Evolutionary conservation across 2,797 vertebrate species (phyloP).

Genomic region (Danio jaintianensis): DNA sequence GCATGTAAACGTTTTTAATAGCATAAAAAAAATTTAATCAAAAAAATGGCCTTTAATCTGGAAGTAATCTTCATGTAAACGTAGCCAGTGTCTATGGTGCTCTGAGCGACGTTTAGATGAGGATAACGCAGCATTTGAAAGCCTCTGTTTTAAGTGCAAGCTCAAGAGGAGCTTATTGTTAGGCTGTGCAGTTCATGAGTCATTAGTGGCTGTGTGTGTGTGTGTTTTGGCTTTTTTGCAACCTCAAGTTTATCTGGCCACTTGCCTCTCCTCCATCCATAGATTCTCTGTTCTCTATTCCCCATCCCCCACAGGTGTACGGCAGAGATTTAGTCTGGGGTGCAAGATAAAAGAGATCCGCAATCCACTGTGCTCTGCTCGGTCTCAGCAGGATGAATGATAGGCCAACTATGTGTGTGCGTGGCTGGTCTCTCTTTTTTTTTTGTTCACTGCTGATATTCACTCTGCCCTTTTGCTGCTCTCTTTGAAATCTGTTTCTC

Average conservation of each 20-base stretch:
- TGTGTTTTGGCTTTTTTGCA: slow-evolving; percentile 14
- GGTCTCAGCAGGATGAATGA: slow-evolving; percentile 37
- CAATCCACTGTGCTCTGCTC: slow-evolving; percentile 15
- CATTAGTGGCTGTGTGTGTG: slow-evolving; percentile 5
- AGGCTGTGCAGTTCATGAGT: slow-evolving; percentile 12
- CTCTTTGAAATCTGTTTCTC: slow-evolving; percentile 39
- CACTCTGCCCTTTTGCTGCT: slow-evolving; percentile 36
- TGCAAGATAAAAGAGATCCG: slow-evolving; percentile 51
- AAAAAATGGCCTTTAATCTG: slow-evolving; percentile 1
- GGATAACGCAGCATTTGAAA: slow-evolving; percentile 38
- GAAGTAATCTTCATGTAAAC: not conserved
- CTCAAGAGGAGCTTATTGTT: slow-evolving; percentile 34
- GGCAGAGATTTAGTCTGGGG: slow-evolving; percentile 44
- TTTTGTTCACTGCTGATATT: slow-evolving; percentile 34
- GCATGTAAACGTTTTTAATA: not conserved
- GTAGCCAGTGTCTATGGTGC: not conserved
- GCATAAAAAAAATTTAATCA: not conserved
- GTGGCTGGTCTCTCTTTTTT: slow-evolving; percentile 4
- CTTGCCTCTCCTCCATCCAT: slow-evolving; percentile 15
- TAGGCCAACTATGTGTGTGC: slow-evolving; percentile 23
- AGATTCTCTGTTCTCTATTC: slow-evolving; percentile 9
- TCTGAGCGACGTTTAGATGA: slow-evolving; percentile 1
- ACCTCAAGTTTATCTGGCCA: slow-evolving; percentile 32
- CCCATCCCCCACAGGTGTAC: slow-evolving; percentile 47
- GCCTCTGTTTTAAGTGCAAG: slow-evolving; percentile 35